Base-by-base conservation (phyloP, 1,140 invertebrate genomes). In the Diorhabda carinulata region DNA sequence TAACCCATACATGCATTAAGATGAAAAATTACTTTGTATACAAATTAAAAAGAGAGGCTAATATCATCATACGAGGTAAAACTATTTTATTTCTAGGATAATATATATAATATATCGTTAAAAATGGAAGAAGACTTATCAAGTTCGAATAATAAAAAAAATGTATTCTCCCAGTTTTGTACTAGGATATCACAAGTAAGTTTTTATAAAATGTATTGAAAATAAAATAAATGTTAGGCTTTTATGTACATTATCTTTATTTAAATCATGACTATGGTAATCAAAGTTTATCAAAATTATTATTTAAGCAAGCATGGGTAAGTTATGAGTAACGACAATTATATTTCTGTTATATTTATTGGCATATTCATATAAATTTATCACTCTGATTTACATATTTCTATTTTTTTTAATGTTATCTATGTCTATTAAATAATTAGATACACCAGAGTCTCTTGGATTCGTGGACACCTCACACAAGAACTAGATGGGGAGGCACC, bases 381-480 rank as follows among this genome's bases (percentile, higher is more conserved):
- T 25, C 25, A 25, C 25, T 25, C 25, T 25, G 25, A 25, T 25
- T 25, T 25, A 25, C 25, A 25, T 25, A 25, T 25, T 25, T 25
- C 25, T 25, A 25, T 25, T 25, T 25, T 25, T 25, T 25, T 25
- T 25, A 25, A 25, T 25, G 25, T 25, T 25, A 25, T 25, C 25
- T 25, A 25, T 25, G 25, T 65, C 6, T 63, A n/a, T 69, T 42
- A 43, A n/a, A 65, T 25, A 9, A 25, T 9, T 66, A 81, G 80
- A 78, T 81, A 68, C 78, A 80, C 69, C 80, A 81, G 74, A 75
- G 76, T 64, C 74, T 71, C 44, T 70, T 87, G 83, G 90, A 87
- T 84, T 87, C 83, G 82, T 90, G 85, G 83, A 89, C 85, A 76
- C 88, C 85, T 70, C 86, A 88, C 76, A 83, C 82, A 66, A 86